Evolutionary conservation across 2,888 invertebrate genomes (phyloP), one percentile per base, ranked within the genome.

Genomic region (Trisateles emortualis): DNA sequence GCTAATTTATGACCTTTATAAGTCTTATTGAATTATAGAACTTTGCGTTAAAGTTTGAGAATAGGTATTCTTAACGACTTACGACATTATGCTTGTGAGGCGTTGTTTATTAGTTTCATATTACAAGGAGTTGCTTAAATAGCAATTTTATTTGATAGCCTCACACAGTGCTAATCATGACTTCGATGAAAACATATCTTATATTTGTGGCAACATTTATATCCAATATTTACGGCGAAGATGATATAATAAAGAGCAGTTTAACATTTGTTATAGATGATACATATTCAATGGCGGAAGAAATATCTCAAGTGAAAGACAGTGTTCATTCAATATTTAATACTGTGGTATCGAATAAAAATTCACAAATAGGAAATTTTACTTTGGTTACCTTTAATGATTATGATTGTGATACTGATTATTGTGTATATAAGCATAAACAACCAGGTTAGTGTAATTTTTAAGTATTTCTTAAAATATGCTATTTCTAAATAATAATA

Each of bases 331-430:
- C 60, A 1, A 81, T 90, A 49, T 88, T 89, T 54, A 79, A 89
- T 45, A 78, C 81, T 0, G 83, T 88, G 1, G 30, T 79, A 8
- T 67, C 66, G 6, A 77, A 80, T 0, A 79, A 81, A 1, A 35
- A 59, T 4, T 84, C 86, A 1, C 77, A 79, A 22, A 83, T 90
- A 36, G 81, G 86, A 40, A 81, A 89, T 43, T 87, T 87, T 52
- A 47, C 88, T 49, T 50, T 90, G 32, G 79, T 89, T 0, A 87
- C 87, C 0, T 89, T 89, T 48, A 87, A 87, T 51, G 88, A 90
- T 61, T 86, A 87, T 3, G 60, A 88, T 88, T 19, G n/a, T n/a
- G n/a, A n/a, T n/a, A n/a, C n/a, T n/a, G n/a, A n/a, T n/a, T n/a
- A n/a, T n/a, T n/a, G n/a, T n/a, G n/a, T n/a, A n/a, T n/a, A n/a